Evolutionary conservation across 2,797 vertebrate species (phyloP), one percentile per base, ranked within the genome.

Genomic region (Chlorospingus semifuscus): DNA sequence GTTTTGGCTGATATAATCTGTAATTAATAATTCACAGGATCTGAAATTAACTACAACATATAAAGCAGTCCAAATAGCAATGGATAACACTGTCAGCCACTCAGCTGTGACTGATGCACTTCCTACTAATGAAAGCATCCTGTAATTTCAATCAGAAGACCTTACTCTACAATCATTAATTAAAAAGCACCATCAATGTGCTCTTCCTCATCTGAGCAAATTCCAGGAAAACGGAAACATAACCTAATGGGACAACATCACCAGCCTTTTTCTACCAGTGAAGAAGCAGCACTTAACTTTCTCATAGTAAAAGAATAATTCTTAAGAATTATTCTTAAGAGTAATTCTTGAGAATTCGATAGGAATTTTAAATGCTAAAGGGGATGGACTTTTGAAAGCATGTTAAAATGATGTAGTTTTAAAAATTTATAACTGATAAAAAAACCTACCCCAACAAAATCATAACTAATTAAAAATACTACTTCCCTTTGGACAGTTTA

Each of bases 391-490:
- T 87, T 23, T 47, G 36, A 68, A 76, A 59, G 1, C 5, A 63
- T 23, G 8, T 34, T 50, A 41, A 64, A 76, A 53, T 1, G 5
- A 63, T 29, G 6, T 42, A 42, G 3, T 42, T 69, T 77, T 37
- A 4, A 16, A 47, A 36, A 60, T 42, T 83, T 69, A 2, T 42
- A 50, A 34, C 8, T 50, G 23, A 32, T 9, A 42, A 44, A 91
- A 71, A 32, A 6, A 0, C 2, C 2, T 20, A 29, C 5, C 7
- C 2, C 12, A 20, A 55, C 3, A 41, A 74, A 80, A 34, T 10
- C 19, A 21, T 59, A 47, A 16, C 13, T 32, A 22, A 36, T 3
- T 64, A n/a, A 83, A 83, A 69, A 34, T 8, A 20, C 3, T 56
- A 13, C 8, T 69, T 77, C 12, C 2, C 3, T 0, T 37, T 34